Base-by-base conservation (phyloP, 2,113 vertebrate species). In the Mixornis gularis region DNA sequence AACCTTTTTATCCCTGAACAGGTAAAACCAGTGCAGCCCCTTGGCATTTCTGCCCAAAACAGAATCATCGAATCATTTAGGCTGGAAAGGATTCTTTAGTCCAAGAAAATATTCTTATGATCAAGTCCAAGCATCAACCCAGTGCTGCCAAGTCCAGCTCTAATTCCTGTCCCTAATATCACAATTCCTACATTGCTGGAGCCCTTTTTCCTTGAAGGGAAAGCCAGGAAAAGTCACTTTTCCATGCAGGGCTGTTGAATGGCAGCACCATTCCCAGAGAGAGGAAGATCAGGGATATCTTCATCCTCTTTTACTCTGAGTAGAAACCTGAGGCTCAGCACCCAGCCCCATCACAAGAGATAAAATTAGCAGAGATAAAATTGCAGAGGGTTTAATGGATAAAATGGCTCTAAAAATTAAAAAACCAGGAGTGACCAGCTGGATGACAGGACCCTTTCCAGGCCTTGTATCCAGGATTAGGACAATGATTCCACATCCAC, bases 91-190 rank as follows among this genome's bases (percentile, higher is more conserved):
- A 38, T 27, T 30, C 38, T 52, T 8, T 13, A 60, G 17, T 1
- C 15, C 9, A 18, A 44, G 22, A 29, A 46, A 53, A 59, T 32
- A 36, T 26, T n/a, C 38, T 51, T 9, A 15, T 51, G 21, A 16
- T 15, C 1, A 0, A 43, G 7, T 34, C 36, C 62, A 56, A 49
- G 16, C 3, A 2, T 27, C 10, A 36, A 36, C 6, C 6, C 32
- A 41, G 11, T 17, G 24, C 19, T 65, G 10, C 32, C 41, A 38
- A 46, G 8, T 5, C 27, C 65, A 64, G 25, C 58, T 32, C 12
- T 27, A 52, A 64, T 46, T 26, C 15, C 18, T 34, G 51, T 10
- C 51, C 22, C 10, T 41, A 3, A 27, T 12, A 30, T 19, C 71
- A 24, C 7, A 66, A 2, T 49, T 79, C 65, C 84, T 53, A 4